These are phyloP conservation scores for Xiphophorus hellerii DNA, from an alignment of 2,113 vertebrate species.

Conservation along the genomic window DNA sequence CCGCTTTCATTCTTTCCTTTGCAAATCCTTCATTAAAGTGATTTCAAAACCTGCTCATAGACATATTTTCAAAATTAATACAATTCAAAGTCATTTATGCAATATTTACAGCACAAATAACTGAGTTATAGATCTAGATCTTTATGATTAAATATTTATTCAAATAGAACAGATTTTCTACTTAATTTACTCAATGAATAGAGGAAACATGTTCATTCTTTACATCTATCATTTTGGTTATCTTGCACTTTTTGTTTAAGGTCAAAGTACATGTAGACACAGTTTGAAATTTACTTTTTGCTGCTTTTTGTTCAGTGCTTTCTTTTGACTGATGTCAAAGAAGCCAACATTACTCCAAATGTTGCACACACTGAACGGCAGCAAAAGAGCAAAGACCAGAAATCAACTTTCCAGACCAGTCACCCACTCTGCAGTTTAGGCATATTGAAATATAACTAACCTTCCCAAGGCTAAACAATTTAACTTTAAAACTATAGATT, in stretches of 20 bases:
- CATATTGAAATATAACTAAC: neutral
- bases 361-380: neutral
- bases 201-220: no score
- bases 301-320: neutral
- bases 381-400: neutral
- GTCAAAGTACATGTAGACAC: neutral
- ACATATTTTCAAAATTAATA: constrained; percentile 18
- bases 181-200: no score
- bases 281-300: neutral
- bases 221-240: neutral
- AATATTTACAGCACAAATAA: neutral
- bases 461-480: neutral
- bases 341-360: no score
- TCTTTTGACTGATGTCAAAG: neutral
- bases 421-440: neutral
- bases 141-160: neutral
- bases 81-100: constrained; percentile 9
- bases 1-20: constrained; percentile 8
- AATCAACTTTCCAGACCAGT: neutral
- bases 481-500: neutral
- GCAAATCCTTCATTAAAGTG: constrained; percentile 3
- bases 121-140: neutral
- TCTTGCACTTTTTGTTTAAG: neutral
- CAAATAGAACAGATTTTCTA: no score
- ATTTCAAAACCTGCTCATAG: constrained; percentile 21